Conservation (phyloP, 2,797 vertebrate genomes). For the Labroides dimidiatus region DNA sequence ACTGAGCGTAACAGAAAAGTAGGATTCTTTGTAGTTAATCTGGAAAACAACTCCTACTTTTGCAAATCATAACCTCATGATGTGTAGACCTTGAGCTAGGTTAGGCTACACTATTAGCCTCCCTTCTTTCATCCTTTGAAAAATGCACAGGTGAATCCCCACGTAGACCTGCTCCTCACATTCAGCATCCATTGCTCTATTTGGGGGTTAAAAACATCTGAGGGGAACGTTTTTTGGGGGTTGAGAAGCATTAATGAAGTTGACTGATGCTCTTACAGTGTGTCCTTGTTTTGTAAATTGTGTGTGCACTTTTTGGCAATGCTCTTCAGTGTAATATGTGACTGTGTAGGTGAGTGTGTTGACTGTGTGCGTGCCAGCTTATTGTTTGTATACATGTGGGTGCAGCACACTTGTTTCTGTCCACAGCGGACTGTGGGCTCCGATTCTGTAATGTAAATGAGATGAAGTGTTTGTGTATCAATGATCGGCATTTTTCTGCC, state of each 20-base stretch:
- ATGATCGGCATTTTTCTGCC: constrained; percentile 35
- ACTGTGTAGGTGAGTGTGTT: background rate
- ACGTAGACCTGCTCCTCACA: constrained; percentile 29
- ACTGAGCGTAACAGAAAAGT: background rate
- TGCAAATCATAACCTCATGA: constrained; percentile 30
- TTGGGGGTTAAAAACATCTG: constrained; percentile 8
- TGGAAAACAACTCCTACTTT: background rate
- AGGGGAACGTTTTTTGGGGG: constrained; percentile 31
- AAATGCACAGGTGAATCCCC: constrained; percentile 16
- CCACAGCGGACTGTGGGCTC: constrained; percentile 12
- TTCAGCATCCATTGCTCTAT: constrained; percentile 5
- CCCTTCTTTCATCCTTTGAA: constrained; percentile 16
- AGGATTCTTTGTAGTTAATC: background rate
- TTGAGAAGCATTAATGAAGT: constrained; percentile 60
- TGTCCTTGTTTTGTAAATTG: constrained; percentile 65
- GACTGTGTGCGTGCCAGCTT: background rate
- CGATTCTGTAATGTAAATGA: constrained; percentile 58
- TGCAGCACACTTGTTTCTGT: constrained; percentile 17
- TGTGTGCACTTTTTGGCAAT: constrained; percentile 52
- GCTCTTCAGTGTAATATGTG: constrained; percentile 39
- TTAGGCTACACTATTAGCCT: constrained; percentile 24
- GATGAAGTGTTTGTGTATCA: constrained; percentile 55
- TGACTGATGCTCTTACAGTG: constrained; percentile 55
- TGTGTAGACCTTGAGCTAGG: constrained; percentile 55
- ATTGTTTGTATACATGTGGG: constrained; percentile 20